Base-by-base conservation (phyloP, 2,888 invertebrate species). In the Tipula unca region DNA sequence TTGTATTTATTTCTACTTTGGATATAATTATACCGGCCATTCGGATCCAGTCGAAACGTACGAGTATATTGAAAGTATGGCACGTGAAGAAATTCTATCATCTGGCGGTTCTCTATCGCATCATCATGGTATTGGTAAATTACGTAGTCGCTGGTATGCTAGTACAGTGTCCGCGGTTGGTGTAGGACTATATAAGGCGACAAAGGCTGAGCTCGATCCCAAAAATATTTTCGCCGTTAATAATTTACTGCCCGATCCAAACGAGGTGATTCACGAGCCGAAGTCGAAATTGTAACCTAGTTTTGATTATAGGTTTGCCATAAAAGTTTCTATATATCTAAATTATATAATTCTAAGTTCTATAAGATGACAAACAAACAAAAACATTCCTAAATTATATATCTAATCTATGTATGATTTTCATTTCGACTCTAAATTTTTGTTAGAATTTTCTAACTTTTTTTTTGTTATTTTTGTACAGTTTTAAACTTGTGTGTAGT, bases 61-160 rank as follows among this genome's bases (percentile, higher is more conserved):
- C 90, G 97, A 98, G 89, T 92, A 94, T 86, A 96, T 99, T 85
- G 99, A 99, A 91, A 94, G 94, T 82, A 93, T 93, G 48, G 99
- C 98, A 0, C 92, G 99, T 39, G 95, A 98, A 88, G 98, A 98
- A 91, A 98, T 99, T 87, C 92, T 99, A 85, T 95, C 96, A 0
- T 95, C 94, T 87, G 91, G 91, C 14, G 94, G 94, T 25, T 98
- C 97, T 87, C 93, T 99, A 88, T 98, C 98, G 0, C 99, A 99
- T 91, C 99, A 99, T 90, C 99, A 99, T 90, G 99, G 99, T 0
- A 95, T 99, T 14, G 99, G 99, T 0, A 99, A 99, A 91, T 92
- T 96, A 86, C 93, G 99, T 20, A 95, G 95, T 88, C 94, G 94
- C 88, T 99, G 98, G 96, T 95, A 99, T 90, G 92, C 93, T 4